Base-by-base conservation (phyloP, 2,888 invertebrate genomes). In the Xestia c-nigrum region DNA sequence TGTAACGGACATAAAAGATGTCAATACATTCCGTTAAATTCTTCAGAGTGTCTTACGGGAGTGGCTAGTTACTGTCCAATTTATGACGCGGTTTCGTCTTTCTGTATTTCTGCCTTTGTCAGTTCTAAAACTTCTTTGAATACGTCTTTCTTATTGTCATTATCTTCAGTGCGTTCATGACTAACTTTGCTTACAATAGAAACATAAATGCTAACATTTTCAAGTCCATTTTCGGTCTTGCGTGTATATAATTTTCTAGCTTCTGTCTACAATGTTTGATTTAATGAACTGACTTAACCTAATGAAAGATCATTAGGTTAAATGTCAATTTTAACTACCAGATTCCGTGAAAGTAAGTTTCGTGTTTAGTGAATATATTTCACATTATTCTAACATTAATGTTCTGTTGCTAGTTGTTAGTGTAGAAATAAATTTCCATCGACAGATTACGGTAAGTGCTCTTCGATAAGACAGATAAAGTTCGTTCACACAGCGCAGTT, bases 1-100 rank as follows among this genome's bases (percentile, higher is more conserved):
- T 94, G 94, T 93, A 92, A 93, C 92, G 91, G 93, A 91, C 94
- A 94, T 94, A 94, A 95, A 95, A 93, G 89, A 83, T 91, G 91
- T 92, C 91, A 90, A 90, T 89, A 89, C 88, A 91, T 93, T 92
- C 93, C 93, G 93, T 92, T 92, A 91, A 93, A 92, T 92, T 91
- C 91, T 90, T 90, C 87, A 85, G 87, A 88, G 89, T 85, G 83
- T 84, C 83, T 89, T 85, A 84, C 89, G 89, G 92, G 92, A 90
- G 92, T 91, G 92, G 91, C 92, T 87, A 90, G 91, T 91, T 92
- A 89, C 90, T 89, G 86, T 91, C 88, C 91, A 87, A 94, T 95
- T 95, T 95, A 95, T 92, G 92, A 92, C 91, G 89, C 75, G 87
- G 88, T 91, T 93, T 92, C 77, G 89, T 89, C 89, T 89, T 88